Evolutionary conservation across 1,140 invertebrate species (phyloP).

Genomic region (Panagrolaimus sp.): DNA sequence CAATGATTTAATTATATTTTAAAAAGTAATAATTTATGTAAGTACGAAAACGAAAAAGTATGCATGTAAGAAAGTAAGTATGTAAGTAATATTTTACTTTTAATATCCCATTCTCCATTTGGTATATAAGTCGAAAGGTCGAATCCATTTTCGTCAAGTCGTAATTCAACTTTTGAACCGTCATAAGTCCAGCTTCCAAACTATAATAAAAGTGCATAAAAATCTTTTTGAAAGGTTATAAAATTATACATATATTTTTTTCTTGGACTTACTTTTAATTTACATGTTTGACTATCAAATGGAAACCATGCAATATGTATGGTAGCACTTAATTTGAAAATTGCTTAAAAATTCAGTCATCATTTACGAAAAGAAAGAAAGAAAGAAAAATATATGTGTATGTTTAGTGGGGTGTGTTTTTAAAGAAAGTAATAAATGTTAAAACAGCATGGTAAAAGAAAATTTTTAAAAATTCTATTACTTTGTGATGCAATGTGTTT

Average conservation of each 20-base stretch:
- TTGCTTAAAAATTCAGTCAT: constrained; percentile 65
- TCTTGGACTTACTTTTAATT: constrained; percentile 70
- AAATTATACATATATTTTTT: too few relatives aligned
- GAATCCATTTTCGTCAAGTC: constrained; percentile 76
- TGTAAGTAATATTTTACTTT: constrained; percentile 70
- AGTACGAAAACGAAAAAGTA: not conserved
- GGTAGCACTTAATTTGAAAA: constrained; percentile 97
- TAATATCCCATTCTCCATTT: constrained; percentile 94
- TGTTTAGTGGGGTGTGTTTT: too few relatives aligned
- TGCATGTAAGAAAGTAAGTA: too few relatives aligned
- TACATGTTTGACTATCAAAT: constrained; percentile 94
- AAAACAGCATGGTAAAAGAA: too few relatives aligned
- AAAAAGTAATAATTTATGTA: not conserved
- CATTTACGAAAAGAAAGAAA: too few relatives aligned
- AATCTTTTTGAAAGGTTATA: too few relatives aligned
- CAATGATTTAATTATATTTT: constrained; percentile 8
- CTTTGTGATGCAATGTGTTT: too few relatives aligned
- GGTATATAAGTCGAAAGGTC: constrained; percentile 90
- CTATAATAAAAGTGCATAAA: constrained; percentile 59
- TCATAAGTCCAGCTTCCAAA: constrained; percentile 95
- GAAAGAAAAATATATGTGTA: too few relatives aligned
- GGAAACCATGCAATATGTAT: constrained; percentile 99
- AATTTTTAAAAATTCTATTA: too few relatives aligned
- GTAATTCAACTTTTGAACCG: constrained; percentile 79
- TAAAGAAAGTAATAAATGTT: too few relatives aligned